phyloP scores from a whole-genome alignment of 2,888 invertebrate genomes.

The Drosophila helvetica region DNA sequence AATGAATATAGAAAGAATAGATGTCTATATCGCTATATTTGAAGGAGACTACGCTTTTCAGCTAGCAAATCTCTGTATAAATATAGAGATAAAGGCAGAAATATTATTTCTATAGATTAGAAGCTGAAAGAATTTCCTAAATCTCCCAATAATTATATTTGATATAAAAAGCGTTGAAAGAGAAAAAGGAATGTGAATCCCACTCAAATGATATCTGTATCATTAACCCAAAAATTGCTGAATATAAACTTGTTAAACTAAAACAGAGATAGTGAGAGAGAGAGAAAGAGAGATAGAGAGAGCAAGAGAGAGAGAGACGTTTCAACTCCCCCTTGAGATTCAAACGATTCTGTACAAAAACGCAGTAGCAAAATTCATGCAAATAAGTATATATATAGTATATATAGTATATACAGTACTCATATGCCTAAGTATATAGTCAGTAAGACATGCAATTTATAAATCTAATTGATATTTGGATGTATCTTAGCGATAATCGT shows the following conservation, averaged over 20 bases:
- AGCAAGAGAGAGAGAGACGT: not conserved
- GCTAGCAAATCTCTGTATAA: not conserved
- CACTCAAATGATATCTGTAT: too few relatives aligned
- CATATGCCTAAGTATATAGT: conserved; percentile 26
- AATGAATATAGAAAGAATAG: not conserved
- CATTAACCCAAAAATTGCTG: not conserved
- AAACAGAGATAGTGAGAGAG: not conserved
- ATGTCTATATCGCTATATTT: too few relatives aligned
- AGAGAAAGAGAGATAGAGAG: not conserved
- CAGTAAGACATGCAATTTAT: conserved; percentile 33
- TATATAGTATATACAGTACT: conserved; percentile 7
- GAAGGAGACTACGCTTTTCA: not conserved
- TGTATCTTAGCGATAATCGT: conserved; percentile 3
- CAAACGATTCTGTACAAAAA: not conserved
- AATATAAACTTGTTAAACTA: not conserved
- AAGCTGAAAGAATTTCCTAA: not conserved
- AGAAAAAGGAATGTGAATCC: not conserved
- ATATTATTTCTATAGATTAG: too few relatives aligned
- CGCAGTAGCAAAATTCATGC: too few relatives aligned
- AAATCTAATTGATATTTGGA: conserved; percentile 24
- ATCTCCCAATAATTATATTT: not conserved
- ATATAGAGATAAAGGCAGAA: not conserved
- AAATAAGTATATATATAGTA: not conserved
- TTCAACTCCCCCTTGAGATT: not conserved
- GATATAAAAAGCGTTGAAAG: not conserved